phyloP scores from a whole-genome alignment of 2,888 invertebrate species.

The Acanthacorydalis orientalis region DNA sequence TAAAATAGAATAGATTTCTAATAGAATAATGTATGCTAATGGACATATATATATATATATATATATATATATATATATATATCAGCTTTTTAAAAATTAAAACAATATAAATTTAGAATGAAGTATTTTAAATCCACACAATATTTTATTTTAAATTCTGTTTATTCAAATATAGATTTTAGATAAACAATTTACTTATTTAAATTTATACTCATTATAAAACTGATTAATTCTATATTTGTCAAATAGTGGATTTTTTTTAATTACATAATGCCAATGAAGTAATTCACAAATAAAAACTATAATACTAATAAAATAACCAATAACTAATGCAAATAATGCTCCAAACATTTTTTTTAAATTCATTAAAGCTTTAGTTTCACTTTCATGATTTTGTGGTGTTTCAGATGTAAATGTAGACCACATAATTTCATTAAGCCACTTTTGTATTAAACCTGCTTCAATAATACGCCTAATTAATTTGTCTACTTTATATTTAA shows the following conservation, averaged over 20 bases:
- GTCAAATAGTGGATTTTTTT: slow-evolving; percentile 52
- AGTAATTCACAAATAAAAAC: slow-evolving; percentile 42
- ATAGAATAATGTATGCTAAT: too few relatives aligned
- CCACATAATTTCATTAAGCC: slow-evolving; percentile 58
- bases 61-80: too few relatives aligned
- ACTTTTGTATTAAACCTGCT: slow-evolving; percentile 60
- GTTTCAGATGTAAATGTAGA: slow-evolving; percentile 36
- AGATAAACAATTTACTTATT: too few relatives aligned
- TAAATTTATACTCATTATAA: slow-evolving; percentile 18
- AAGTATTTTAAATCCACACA: too few relatives aligned
- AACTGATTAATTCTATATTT: slow-evolving; percentile 43
- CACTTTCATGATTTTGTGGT: slow-evolving; percentile 22
- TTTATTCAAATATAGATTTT: too few relatives aligned
- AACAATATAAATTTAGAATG: too few relatives aligned
- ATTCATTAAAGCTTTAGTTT: slow-evolving; percentile 58
- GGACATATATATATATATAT: too few relatives aligned
- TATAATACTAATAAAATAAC: slow-evolving; percentile 42
- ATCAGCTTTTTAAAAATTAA: too few relatives aligned
- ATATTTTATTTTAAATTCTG: too few relatives aligned
- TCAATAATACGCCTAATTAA: slow-evolving; percentile 52
- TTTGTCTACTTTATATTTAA: slow-evolving; percentile 50
- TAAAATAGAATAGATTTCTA: too few relatives aligned
- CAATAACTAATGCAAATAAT: slow-evolving; percentile 51
- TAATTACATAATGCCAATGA: slow-evolving; percentile 48
- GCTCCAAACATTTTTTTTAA: slow-evolving; percentile 63